Base-by-base conservation (phyloP, 1,140 invertebrate genomes). In the Galleria mellonella region DNA sequence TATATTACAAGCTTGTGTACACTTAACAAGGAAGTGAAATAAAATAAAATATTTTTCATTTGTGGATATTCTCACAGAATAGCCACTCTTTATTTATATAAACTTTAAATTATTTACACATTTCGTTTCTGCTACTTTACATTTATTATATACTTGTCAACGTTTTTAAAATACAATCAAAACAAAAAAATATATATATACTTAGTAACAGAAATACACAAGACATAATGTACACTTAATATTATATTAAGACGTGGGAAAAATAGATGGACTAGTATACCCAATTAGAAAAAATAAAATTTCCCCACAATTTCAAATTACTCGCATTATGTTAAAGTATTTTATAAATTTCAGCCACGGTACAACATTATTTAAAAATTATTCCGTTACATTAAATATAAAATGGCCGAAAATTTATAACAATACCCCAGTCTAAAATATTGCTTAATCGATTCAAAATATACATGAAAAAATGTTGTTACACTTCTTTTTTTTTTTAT, bases 41-140 rank as follows among this genome's bases (percentile, higher is more conserved):
- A 59, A 70, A 65, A 66, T 65, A 37, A 36, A 36, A 38, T 30
- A 3, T 14, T 17, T 30, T 41, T 68, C 62, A 66, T 71, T 65
- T 62, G 65, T 57, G 66, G 62, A 49, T 49, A 61, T 71, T 55
- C 82, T 85, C 68, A 56, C 63, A 85, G 82, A 81, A 82, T 62
- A 68, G 48, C 69, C 70, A 60, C 69, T 69, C 59, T 83, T 85
- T 85, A 83, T 83, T 83, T 85, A 83, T 85, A 85, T 85, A 85
- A 85, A 85, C 79, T 85, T 85, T 83, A 81, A 82, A 77, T 85
- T 85, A 85, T 85, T 78, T 85, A 85, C 82, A 85, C 67, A 78
- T 85, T 82, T 74, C 72, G 72, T 78, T 83, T 72, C 44, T 51
- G 66, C 82, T 85, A 85, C 78, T 85, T 82, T 83, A 81, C 79